Conservation (phyloP, 2,888 invertebrate genomes). For the Pristionchus fissidentatus region DNA sequence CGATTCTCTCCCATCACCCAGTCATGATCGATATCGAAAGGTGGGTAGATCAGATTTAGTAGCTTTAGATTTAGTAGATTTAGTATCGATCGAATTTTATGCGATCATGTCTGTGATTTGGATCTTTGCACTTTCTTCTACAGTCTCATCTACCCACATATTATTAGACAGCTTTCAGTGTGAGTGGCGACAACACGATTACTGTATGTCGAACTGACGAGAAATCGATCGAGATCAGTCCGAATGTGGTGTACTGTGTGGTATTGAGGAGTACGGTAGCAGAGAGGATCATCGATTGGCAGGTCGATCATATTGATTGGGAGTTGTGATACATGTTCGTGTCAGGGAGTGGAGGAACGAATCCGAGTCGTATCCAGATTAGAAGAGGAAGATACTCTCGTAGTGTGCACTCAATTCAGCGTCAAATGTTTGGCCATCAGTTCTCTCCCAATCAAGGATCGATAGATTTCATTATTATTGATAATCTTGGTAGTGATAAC, state of each 20-base stretch:
- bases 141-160: not conserved
- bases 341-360: not conserved
- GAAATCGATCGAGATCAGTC: conserved; percentile 1
- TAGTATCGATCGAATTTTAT: too few relatives aligned
- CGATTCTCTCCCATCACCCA: conserved; percentile 7
- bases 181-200: not conserved
- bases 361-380: not conserved
- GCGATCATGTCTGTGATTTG: not conserved
- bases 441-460: not conserved
- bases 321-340: too few relatives aligned
- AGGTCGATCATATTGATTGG: not conserved
- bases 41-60: not conserved
- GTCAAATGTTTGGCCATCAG: not conserved
- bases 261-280: conserved; percentile 37
- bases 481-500: not conserved
- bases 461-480: not conserved
- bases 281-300: conserved; percentile 18
- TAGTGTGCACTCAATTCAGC: conserved; percentile 1
- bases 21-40: not conserved
- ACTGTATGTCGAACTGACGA: not conserved
- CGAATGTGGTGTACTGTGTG: conserved; percentile 20
- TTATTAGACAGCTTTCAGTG: not conserved
- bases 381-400: not conserved
- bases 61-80: too few relatives aligned
- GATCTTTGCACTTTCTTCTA: not conserved